phyloP scores from a whole-genome alignment of 2,888 invertebrate genomes.

The Pantelozetes paolii region DNA sequence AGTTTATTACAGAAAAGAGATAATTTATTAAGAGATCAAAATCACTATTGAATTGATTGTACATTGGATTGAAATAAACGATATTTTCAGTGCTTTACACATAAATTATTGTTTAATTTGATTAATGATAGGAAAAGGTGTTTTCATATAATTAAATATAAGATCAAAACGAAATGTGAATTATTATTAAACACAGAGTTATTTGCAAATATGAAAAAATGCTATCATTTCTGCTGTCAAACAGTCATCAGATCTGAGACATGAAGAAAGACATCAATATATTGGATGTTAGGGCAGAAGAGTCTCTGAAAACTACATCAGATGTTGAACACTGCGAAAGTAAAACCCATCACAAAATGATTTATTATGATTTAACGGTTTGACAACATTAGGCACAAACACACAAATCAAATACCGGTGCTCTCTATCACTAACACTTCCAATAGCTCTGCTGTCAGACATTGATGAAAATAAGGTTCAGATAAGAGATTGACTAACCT shows the following conservation, averaged over 20 bases:
- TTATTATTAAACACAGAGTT: too few species aligned
- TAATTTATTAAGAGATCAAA: too few species aligned
- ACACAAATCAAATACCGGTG: slow-evolving; percentile 5
- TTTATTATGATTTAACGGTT: slow-evolving; percentile 36
- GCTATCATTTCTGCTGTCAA: too few species aligned
- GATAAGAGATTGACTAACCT: too few species aligned
- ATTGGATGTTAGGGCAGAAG: neutral
- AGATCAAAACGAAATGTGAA: slow-evolving; percentile 5
- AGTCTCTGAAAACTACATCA: slow-evolving; percentile 22
- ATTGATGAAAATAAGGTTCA: neutral
- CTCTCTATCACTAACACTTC: too few species aligned
- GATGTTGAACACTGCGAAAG: slow-evolving; percentile 22
- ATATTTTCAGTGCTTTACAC: too few species aligned
- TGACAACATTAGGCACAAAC: slow-evolving; percentile 21
- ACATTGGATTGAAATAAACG: too few species aligned
- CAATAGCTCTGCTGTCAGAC: too few species aligned
- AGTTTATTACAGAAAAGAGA: too few species aligned
- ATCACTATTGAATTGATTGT: too few species aligned
- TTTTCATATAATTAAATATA: neutral
- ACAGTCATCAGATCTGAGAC: too few species aligned
- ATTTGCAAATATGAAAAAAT: too few species aligned
- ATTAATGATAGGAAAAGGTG: neutral
- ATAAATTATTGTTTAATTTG: neutral
- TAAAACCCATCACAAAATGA: slow-evolving; percentile 27
- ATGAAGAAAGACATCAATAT: slow-evolving; percentile 20